phyloP scores from a whole-genome alignment of 2,888 invertebrate genomes.

The Apeira syringaria region DNA sequence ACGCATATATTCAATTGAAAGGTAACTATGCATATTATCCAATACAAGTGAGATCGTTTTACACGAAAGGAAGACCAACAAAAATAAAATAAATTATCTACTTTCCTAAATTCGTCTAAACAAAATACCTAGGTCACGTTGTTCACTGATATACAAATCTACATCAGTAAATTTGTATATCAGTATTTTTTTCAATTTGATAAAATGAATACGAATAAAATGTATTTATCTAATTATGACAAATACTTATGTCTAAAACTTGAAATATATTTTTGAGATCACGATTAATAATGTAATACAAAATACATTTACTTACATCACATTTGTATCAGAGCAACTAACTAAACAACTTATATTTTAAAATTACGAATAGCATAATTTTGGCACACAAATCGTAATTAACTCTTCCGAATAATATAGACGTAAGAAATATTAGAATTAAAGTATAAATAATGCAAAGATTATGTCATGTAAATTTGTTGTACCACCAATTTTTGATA shows the following conservation, averaged over 20 bases:
- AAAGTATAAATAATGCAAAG: no score
- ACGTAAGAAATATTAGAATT: no score
- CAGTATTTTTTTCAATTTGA: no score
- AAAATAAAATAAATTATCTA: slow-evolving; percentile 2
- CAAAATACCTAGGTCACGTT: slow-evolving; percentile 2
- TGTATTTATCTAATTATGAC: no score
- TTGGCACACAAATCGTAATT: slow-evolving; percentile 9
- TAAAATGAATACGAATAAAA: neutral
- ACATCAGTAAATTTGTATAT: no score
- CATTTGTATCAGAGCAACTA: slow-evolving; percentile 2
- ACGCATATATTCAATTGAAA: no score
- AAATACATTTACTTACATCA: slow-evolving; percentile 17
- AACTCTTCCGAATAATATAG: no score
- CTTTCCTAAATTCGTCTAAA: neutral
- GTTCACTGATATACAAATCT: neutral
- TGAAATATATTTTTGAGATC: slow-evolving; percentile 6
- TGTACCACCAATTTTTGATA: no score
- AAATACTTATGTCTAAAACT: no score
- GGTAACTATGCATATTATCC: neutral
- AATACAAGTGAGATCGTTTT: slow-evolving; percentile 9
- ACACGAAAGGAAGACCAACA: slow-evolving; percentile 10
- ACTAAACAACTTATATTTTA: slow-evolving; percentile 4
- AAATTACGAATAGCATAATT: slow-evolving; percentile 8
- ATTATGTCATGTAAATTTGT: no score
- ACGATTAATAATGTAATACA: neutral